Percentiles rank a stretch among this genome's conserved stretches.
These are phyloP conservation scores for Heterocephalus glaber DNA, from an alignment of 2,113 vertebrate species.

Conservation along the genomic window DNA sequence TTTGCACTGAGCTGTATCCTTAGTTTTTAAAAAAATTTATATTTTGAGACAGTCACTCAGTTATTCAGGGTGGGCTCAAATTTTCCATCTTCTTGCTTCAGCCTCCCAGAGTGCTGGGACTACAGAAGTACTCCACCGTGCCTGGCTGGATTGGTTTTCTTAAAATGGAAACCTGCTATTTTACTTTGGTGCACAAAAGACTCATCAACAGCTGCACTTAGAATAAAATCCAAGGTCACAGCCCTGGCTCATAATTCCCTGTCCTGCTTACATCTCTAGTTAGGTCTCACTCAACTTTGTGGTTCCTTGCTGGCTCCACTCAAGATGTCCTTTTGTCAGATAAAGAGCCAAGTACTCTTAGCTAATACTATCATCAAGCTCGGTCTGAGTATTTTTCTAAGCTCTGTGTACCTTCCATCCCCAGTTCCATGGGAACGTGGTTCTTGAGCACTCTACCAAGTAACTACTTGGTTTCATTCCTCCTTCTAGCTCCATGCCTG, in stretches of 20 bases:
- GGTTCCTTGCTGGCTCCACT: neutral
- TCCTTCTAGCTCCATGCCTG: rapidly evolving
- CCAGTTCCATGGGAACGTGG: neutral
- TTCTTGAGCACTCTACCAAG: neutral
- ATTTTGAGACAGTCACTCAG: neutral
- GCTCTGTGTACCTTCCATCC: neutral
- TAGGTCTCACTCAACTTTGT: neutral
- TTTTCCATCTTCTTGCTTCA: neutral
- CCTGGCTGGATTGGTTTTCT: neutral
- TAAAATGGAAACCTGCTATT: slow-evolving; percentile 27
- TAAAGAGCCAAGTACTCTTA: neutral
- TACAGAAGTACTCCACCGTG: neutral
- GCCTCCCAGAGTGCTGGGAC: neutral
- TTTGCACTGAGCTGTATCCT: neutral
- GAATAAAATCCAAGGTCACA: neutral
- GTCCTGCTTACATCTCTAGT: neutral
- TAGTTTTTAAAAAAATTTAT: neutral
- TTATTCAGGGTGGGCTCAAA: neutral
- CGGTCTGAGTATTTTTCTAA: neutral
- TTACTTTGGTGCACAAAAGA: neutral
- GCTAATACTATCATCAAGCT: neutral
- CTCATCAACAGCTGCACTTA: neutral
- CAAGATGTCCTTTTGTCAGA: neutral
- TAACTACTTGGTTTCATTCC: neutral
- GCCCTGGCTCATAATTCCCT: neutral